A percentile compares a stretch with the other conserved stretches of the same genome.
Conservation (phyloP, 1,140 invertebrate species). For the Drosophila simulans region DNA sequence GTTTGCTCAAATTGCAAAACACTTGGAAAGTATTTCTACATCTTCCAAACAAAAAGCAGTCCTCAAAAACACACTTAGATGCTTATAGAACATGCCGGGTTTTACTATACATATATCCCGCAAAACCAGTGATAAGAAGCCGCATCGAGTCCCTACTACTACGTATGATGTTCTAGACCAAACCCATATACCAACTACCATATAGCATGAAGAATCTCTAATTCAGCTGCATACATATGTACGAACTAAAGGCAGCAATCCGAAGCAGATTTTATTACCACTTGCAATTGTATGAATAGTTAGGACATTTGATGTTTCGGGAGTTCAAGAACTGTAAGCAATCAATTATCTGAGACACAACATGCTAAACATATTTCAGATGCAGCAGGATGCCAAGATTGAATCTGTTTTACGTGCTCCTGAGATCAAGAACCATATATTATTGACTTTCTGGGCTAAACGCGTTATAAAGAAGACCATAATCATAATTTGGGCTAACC, state of each 20-base stretch:
- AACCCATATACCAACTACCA: slow-evolving; percentile 2
- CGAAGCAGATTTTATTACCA: slow-evolving; percentile 1
- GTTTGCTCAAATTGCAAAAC: slow-evolving; percentile 34
- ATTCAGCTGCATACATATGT: background rate
- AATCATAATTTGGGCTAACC: background rate
- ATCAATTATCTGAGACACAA: slow-evolving; percentile 23
- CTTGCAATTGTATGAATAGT: slow-evolving; percentile 12
- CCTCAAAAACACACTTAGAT: slow-evolving; percentile 5
- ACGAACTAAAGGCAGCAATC: slow-evolving; percentile 1
- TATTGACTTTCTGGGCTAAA: slow-evolving; percentile 15
- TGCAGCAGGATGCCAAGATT: background rate
- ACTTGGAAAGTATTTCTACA: slow-evolving; percentile 25
- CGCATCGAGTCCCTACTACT: slow-evolving; percentile 1
- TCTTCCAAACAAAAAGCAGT: slow-evolving; percentile 16
- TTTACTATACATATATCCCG: slow-evolving; percentile 10
- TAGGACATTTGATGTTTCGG: slow-evolving; percentile 21
- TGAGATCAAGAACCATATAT: slow-evolving; percentile 10
- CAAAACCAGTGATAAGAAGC: slow-evolving; percentile 31
- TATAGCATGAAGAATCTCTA: slow-evolving; percentile 4
- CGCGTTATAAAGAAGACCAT: slow-evolving; percentile 6
- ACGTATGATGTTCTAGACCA: slow-evolving; percentile 10
- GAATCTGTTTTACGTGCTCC: background rate
- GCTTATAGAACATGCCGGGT: slow-evolving; percentile 10
- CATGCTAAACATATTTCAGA: slow-evolving; percentile 1
- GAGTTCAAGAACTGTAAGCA: slow-evolving; percentile 36